phyloP scores from a whole-genome alignment of 2,797 vertebrate genomes.

The Coreius guichenoti region DNA sequence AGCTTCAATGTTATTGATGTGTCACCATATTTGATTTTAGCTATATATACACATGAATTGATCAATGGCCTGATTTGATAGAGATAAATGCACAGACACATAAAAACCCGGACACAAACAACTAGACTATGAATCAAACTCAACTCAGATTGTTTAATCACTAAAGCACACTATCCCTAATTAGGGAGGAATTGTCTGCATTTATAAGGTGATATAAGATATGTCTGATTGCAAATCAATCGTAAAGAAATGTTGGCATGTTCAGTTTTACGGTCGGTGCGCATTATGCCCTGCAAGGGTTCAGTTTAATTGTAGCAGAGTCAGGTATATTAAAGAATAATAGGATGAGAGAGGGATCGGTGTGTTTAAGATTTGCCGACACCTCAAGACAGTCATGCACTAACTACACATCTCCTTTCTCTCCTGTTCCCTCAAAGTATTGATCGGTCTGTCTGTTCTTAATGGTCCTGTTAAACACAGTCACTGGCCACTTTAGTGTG shows the following conservation, averaged over 20 bases:
- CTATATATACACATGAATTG: neutral
- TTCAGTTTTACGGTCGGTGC: slow-evolving; percentile 44
- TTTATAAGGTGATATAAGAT: neutral
- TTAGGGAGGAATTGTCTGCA: slow-evolving; percentile 6
- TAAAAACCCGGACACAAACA: neutral
- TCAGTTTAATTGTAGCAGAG: slow-evolving; percentile 75
- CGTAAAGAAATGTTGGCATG: neutral
- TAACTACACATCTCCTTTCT: slow-evolving; percentile 81
- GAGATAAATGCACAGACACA: neutral
- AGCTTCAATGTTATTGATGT: neutral
- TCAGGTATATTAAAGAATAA: slow-evolving; percentile 69
- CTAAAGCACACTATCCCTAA: slow-evolving; percentile 8
- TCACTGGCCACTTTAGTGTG: slow-evolving; percentile 87
- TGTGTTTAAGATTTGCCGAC: slow-evolving; percentile 71
- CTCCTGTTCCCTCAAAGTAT: slow-evolving; percentile 80
- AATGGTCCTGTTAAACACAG: slow-evolving; percentile 87
- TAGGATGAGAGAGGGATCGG: slow-evolving; percentile 71
- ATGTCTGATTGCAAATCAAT: slow-evolving; percentile 15
- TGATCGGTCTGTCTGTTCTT: slow-evolving; percentile 78
- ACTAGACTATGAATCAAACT: neutral
- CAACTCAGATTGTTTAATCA: slow-evolving; percentile 21
- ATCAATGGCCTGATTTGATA: neutral
- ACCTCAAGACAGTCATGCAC: slow-evolving; percentile 74
- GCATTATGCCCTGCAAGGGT: slow-evolving; percentile 47
- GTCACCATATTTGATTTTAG: neutral